Conservation (phyloP, 2,888 invertebrate species). For the Xylocampa areola region DNA sequence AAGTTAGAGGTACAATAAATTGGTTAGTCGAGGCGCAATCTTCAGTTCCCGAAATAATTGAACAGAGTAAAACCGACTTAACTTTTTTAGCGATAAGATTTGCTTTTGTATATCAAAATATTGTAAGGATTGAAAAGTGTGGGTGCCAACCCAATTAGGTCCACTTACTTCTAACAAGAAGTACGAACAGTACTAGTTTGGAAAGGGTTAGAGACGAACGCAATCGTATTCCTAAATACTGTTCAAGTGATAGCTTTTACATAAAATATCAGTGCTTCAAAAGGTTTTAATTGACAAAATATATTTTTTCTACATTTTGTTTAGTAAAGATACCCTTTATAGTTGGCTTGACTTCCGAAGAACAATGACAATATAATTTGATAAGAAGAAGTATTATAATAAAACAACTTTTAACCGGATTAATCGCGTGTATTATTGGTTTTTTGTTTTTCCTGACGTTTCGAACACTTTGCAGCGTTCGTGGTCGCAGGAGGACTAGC, state of each 20-base stretch:
- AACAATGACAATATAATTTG: too few species aligned
- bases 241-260: constrained; percentile 6
- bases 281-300: neutral
- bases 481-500: too few species aligned
- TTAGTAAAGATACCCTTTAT: too few species aligned
- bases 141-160: constrained; percentile 70
- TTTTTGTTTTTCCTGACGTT: too few species aligned
- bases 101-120: constrained; percentile 31
- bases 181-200: constrained; percentile 55
- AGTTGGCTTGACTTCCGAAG: too few species aligned
- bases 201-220: constrained; percentile 51
- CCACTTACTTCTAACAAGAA: constrained; percentile 66
- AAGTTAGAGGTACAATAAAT: constrained; percentile 70
- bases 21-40: constrained; percentile 67
- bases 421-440: too few species aligned
- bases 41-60: constrained; percentile 45
- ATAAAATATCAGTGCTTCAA: neutral
- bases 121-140: constrained; percentile 59
- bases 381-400: too few species aligned
- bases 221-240: constrained; percentile 23
- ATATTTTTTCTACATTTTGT: too few species aligned
- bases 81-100: constrained; percentile 40
- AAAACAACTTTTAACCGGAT: too few species aligned
- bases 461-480: too few species aligned
- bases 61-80: constrained; percentile 49